phyloP scores from a whole-genome alignment of 2,888 invertebrate genomes.

The Stomorhina lunata region DNA sequence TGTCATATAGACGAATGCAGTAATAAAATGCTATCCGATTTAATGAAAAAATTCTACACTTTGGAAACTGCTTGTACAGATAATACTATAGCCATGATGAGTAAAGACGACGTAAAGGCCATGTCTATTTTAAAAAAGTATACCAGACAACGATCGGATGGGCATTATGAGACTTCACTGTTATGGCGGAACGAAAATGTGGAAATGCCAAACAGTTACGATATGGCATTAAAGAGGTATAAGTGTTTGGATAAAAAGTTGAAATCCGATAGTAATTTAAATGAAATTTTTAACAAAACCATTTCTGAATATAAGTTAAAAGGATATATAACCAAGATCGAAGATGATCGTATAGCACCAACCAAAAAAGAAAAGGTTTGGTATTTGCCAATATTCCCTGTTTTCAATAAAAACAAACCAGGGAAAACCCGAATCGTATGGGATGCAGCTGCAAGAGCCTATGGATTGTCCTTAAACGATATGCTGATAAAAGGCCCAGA shows the following conservation, averaged over 20 bases:
- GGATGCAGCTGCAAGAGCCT: slow-evolving; percentile 41
- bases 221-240: slow-evolving; percentile 13
- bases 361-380: not conserved
- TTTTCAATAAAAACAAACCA: slow-evolving; percentile 17
- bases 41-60: slow-evolving; percentile 19
- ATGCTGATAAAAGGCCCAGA: slow-evolving; percentile 46
- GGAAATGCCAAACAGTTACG: slow-evolving; percentile 21
- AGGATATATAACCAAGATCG: not conserved
- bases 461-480: slow-evolving; percentile 39
- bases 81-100: not conserved
- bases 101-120: slow-evolving; percentile 17
- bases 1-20: slow-evolving; percentile 12
- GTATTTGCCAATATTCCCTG: slow-evolving; percentile 19
- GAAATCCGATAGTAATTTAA: slow-evolving; percentile 1
- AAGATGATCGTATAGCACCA: not conserved
- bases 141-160: slow-evolving; percentile 17
- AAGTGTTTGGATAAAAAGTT: slow-evolving; percentile 11
- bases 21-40: not conserved
- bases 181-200: not conserved
- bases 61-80: not conserved
- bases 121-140: not conserved
- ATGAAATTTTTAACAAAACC: slow-evolving; percentile 22
- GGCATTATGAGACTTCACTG: slow-evolving; percentile 26
- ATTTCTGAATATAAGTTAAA: slow-evolving; percentile 25
- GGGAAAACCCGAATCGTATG: slow-evolving; percentile 42